Evolutionary conservation across 2,797 vertebrate genomes (phyloP).

Genomic region (Catostomus latipinnis): DNA sequence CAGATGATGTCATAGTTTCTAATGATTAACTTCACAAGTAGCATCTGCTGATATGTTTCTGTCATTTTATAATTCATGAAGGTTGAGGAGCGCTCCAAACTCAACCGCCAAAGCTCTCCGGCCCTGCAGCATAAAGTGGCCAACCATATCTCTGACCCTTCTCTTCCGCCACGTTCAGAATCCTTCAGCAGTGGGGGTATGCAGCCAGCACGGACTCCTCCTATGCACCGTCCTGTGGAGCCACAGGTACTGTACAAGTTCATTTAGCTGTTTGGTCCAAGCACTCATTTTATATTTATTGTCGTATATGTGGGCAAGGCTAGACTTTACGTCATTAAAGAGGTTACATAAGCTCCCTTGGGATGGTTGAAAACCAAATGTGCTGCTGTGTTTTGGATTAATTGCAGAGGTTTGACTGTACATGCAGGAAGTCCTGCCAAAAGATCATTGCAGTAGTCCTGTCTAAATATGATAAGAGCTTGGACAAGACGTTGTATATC

Average conservation of each 20-base stretch:
- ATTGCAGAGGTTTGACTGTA: too few relatives aligned
- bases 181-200: conserved; percentile 93
- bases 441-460: too few relatives aligned
- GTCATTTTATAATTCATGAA: conserved; percentile 62
- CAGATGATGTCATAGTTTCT: conserved; percentile 27
- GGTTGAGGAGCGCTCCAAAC: conserved; percentile 96
- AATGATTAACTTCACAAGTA: conserved; percentile 17
- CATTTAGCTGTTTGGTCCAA: background rate
- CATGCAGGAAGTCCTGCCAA: too few relatives aligned
- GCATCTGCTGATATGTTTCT: background rate
- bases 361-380: too few relatives aligned
- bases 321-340: too few relatives aligned
- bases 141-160: conserved; percentile 93
- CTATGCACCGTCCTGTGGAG: conserved; percentile 88
- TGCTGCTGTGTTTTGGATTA: too few relatives aligned
- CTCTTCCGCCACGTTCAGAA: conserved; percentile 91
- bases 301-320: background rate
- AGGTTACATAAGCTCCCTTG: too few relatives aligned
- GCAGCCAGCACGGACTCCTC: conserved; percentile 89
- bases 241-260: conserved; percentile 84
- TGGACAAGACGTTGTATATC: too few relatives aligned
- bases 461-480: too few relatives aligned
- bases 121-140: conserved; percentile 93
- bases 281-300: background rate
- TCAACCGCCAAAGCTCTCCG: conserved; percentile 94